Conservation (phyloP, 2,797 vertebrate genomes). For the Melanotaenia boesemani region DNA sequence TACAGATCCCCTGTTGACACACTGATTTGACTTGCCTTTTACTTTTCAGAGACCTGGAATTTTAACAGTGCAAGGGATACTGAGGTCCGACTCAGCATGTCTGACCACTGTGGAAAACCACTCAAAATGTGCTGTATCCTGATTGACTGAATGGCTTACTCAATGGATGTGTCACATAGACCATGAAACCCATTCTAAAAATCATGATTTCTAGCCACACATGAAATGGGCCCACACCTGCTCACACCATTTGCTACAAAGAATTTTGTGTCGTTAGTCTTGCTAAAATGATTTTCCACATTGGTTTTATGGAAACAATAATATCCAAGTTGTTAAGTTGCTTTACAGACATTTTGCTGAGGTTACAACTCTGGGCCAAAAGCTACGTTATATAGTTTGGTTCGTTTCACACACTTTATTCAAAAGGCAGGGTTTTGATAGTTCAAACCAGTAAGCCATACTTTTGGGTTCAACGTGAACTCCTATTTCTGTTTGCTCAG, state of each 20-base stretch:
- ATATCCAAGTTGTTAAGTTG: slow-evolving; percentile 58
- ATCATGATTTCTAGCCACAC: slow-evolving; percentile 45
- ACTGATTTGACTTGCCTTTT: slow-evolving; percentile 72
- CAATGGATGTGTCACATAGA: slow-evolving; percentile 54
- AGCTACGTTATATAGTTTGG: slow-evolving; percentile 35
- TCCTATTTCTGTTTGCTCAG: not conserved
- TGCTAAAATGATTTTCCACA: slow-evolving; percentile 66
- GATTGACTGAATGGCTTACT: slow-evolving; percentile 44
- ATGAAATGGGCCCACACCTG: slow-evolving; percentile 62
- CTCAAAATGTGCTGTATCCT: slow-evolving; percentile 46
- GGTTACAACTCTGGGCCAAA: slow-evolving; percentile 45
- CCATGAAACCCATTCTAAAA: slow-evolving; percentile 51
- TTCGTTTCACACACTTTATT: slow-evolving; percentile 41
- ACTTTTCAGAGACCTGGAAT: slow-evolving; percentile 73
- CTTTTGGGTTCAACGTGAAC: slow-evolving; percentile 1
- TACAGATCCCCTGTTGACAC: slow-evolving; percentile 80
- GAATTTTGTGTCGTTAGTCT: slow-evolving; percentile 59
- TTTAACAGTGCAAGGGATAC: slow-evolving; percentile 70
- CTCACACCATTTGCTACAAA: slow-evolving; percentile 61
- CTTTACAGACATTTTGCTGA: slow-evolving; percentile 55
- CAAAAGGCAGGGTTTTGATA: slow-evolving; percentile 46
- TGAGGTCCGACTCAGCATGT: slow-evolving; percentile 68
- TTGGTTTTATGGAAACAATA: slow-evolving; percentile 72
- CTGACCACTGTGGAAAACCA: slow-evolving; percentile 65
- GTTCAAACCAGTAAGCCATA: slow-evolving; percentile 35